Conservation (phyloP, 2,113 vertebrate genomes). For the Limanda limanda region DNA sequence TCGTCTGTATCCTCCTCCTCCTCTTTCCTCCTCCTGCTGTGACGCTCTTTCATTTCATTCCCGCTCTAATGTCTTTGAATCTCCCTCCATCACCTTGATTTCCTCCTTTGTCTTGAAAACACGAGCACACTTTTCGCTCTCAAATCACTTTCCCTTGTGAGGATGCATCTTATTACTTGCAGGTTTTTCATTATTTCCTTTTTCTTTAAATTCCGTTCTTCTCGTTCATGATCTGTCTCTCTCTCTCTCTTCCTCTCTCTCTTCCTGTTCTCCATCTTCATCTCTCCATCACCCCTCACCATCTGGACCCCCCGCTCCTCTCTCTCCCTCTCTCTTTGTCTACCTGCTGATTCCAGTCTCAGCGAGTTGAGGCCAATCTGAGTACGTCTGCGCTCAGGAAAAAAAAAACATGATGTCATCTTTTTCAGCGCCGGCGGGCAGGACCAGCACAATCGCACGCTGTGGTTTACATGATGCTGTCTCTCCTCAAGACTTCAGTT, state of each 20-base stretch:
- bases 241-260: conserved; percentile 15
- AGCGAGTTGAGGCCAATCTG: conserved; percentile 63
- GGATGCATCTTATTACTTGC: not conserved
- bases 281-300: conserved; percentile 34
- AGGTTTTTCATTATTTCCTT: not conserved
- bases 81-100: conserved; percentile 1
- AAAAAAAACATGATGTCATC: conserved; percentile 79
- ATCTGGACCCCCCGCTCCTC: conserved; percentile 52
- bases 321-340: conserved; percentile 60
- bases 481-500: conserved; percentile 15
- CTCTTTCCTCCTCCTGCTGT: conserved; percentile 10
- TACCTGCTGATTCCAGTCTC: conserved; percentile 68
- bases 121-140: not conserved
- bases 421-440: conserved; percentile 42
- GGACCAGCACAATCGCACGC: conserved; percentile 10
- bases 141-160: not conserved
- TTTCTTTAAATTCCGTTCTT: not conserved
- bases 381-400: conserved; percentile 58
- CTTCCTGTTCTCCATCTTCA: conserved; percentile 10
- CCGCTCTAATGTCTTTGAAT: not conserved
- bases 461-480: conserved; percentile 23
- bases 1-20: conserved; percentile 17
- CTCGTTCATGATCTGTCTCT: not conserved
- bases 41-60: not conserved
- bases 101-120: conserved; percentile 5